These are phyloP conservation scores for Sinohyriopsis cumingii DNA, from an alignment of 2,888 invertebrate genomes.

Conservation along the genomic window DNA sequence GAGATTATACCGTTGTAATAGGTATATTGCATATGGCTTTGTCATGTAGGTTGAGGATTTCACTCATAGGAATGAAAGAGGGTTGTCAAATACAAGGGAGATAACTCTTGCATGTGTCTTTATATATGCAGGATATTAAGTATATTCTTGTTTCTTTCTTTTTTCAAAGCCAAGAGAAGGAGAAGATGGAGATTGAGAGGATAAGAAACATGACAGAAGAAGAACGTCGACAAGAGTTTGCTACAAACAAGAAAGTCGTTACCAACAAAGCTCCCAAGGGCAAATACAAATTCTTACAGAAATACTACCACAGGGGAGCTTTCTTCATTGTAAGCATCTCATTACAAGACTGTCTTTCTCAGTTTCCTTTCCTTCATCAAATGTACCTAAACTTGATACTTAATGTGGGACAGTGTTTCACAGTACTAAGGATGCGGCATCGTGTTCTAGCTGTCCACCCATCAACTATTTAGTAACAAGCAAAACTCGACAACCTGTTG, in stretches of 20 bases:
- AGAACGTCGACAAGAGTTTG: constrained; percentile 89
- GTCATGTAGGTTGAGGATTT: no score
- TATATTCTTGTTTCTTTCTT: neutral
- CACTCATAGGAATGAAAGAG: no score
- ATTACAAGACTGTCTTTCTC: neutral
- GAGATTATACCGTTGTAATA: no score
- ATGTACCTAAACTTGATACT: neutral
- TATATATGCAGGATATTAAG: neutral
- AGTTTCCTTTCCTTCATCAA: neutral
- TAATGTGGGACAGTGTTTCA: neutral
- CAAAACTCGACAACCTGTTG: no score
- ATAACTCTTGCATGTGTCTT: neutral
- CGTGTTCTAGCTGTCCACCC: neutral
- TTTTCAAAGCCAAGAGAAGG: constrained; percentile 83
- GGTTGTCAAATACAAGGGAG: neutral
- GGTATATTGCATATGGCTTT: no score
- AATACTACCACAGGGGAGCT: constrained; percentile 99
- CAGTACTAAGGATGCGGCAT: neutral
- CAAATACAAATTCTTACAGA: constrained; percentile 99
- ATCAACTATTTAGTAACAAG: no score
- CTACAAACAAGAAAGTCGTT: constrained; percentile 91
- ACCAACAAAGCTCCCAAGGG: constrained; percentile 86
- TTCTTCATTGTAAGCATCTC: constrained; percentile 85
- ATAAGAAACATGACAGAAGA: constrained; percentile 96
- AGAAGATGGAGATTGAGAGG: constrained; percentile 89